A percentile compares a stretch with the other conserved stretches of the same genome.
Conservation (phyloP, 2,888 invertebrate genomes). For the Actias luna region DNA sequence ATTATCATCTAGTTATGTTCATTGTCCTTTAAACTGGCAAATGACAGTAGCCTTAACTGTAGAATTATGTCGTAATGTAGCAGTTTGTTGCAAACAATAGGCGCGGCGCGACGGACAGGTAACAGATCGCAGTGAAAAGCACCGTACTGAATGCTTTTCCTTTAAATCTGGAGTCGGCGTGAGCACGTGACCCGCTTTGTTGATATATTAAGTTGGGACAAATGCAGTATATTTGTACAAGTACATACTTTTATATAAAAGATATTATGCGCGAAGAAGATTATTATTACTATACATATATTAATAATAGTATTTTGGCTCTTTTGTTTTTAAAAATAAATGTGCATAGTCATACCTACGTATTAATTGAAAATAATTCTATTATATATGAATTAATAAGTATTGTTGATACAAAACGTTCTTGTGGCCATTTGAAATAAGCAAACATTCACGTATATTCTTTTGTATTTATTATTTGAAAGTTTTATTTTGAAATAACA, state of each 20-base stretch:
- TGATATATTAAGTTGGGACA: background rate
- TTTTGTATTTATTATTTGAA: too few species aligned
- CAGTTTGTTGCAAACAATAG: constrained; percentile 39
- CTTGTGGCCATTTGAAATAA: background rate
- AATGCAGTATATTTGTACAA: background rate
- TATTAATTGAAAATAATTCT: too few species aligned
- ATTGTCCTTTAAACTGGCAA: constrained; percentile 23
- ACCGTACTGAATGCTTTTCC: constrained; percentile 38
- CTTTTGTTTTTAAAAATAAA: too few species aligned
- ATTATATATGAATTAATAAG: background rate
- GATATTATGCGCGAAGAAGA: background rate
- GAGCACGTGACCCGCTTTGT: constrained; percentile 27
- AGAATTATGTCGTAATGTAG: constrained; percentile 28
- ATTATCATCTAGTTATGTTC: constrained; percentile 20
- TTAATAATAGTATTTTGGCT: too few species aligned
- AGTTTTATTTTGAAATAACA: too few species aligned
- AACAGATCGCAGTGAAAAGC: constrained; percentile 22
- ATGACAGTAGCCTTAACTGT: constrained; percentile 24
- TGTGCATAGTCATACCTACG: too few species aligned
- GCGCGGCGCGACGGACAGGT: constrained; percentile 25
- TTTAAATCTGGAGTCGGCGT: constrained; percentile 25
- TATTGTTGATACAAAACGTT: background rate
- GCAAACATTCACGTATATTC: too few species aligned
- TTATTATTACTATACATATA: background rate
- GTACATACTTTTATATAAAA: too few species aligned